Base-by-base conservation (phyloP, 2,888 invertebrate genomes). In the Ellobium chinense region DNA sequence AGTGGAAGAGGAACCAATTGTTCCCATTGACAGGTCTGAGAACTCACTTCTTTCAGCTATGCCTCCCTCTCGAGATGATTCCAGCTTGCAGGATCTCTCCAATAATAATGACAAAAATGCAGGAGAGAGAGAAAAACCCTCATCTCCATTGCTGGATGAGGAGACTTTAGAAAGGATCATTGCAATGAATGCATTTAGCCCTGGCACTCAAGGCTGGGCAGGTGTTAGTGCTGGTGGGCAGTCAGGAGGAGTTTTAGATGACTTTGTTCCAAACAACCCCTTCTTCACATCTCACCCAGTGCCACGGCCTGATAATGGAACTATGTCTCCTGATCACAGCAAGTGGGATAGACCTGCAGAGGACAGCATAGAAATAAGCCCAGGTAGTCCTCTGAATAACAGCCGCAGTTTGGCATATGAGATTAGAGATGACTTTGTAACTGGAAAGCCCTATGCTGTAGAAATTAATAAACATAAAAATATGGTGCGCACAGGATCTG, bases 321-420 rank as follows among this genome's bases (percentile, higher is more conserved):
- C 5, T 24, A 1, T 46, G 36, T n/a, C 66, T 14, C 9, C 0
- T 4, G 36, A 39, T 9, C 1, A n/a, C 34, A 24, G 12, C n/a
- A 0, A 14, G 12, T 12, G 0, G 0, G 2, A 58, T 18, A 46
- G 9, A 24, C 1, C 12, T 24, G 5, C 37, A 27, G 21, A 54
- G n/a, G n/a, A 29, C 1, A 29, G 46, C 14, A 2, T 14, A 1
- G 1, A 3, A 18, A 1, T 18, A 7, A 21, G 31, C 27, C 21
- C 54, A 12, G 37, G n/a, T 58, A n/a, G 4, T 1, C 27, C 39
- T n/a, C 2, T 62, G 36, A 36, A 60, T 31, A 76, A 56, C 24
- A 66, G 12, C 9, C 29, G 85, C 14, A 88, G 88, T 2, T 82
- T 88, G 72, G 88, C 88, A 18, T 89, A 87, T 84, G 90, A 89